These are phyloP conservation scores for Calliphora vicina DNA, from an alignment of 1,140 invertebrate genomes.

Conservation along the genomic window DNA sequence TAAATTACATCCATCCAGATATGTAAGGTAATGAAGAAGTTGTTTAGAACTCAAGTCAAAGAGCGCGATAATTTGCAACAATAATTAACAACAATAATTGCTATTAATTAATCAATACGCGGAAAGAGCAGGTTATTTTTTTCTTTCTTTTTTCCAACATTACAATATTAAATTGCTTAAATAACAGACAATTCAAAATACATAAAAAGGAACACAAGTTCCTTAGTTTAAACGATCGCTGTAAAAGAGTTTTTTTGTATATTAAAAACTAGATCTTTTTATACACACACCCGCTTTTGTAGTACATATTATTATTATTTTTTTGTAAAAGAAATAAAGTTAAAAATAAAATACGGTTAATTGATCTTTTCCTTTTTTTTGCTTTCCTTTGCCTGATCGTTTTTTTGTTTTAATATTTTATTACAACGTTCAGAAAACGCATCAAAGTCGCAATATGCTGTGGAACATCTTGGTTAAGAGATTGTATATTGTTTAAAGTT, in stretches of 20 bases:
- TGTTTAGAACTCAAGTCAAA: not conserved
- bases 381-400: not conserved
- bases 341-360: slow-evolving; percentile 17
- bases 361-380: not conserved
- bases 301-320: not conserved
- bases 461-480: too few species aligned
- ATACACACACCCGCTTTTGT: not conserved
- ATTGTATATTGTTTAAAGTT: too few species aligned
- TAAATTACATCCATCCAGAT: not conserved
- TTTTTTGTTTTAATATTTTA: not conserved
- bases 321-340: not conserved
- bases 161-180: not conserved
- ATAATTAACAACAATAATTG: slow-evolving; percentile 14
- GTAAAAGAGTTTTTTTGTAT: too few species aligned
- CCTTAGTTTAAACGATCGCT: too few species aligned
- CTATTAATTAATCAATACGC: not conserved
- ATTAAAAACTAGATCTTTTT: too few species aligned
- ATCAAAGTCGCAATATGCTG: not conserved
- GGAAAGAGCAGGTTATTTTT: not conserved
- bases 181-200: not conserved
- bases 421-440: not conserved
- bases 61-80: slow-evolving; percentile 11
- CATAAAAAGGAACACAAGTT: not conserved
- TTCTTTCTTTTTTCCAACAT: too few species aligned
- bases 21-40: not conserved